Percentiles rank a stretch among this genome's conserved stretches.
These are phyloP conservation scores for Paramormyrops hopkinsi DNA, from an alignment of 2,797 vertebrate genomes.

Conservation along the genomic window DNA sequence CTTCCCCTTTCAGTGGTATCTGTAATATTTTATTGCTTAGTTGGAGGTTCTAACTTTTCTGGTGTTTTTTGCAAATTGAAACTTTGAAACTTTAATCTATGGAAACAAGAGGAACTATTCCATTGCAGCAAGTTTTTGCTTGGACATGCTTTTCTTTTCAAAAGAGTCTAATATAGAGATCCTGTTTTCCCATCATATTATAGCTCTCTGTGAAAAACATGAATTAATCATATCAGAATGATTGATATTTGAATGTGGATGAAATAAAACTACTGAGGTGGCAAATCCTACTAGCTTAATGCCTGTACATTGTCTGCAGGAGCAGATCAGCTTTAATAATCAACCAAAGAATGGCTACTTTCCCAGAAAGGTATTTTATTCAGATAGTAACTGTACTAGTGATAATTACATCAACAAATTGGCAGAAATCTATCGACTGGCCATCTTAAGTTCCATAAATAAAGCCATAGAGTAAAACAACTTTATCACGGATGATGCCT, in stretches of 20 bases:
- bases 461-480: neutral
- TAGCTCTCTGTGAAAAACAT: neutral
- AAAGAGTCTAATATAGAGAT: neutral
- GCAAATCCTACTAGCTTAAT: neutral
- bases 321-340: neutral
- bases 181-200: neutral
- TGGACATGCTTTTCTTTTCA: neutral
- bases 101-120: neutral
- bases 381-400: neutral
- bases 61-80: neutral
- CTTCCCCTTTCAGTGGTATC: neutral
- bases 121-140: neutral
- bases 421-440: neutral
- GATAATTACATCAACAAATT: neutral
- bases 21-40: neutral
- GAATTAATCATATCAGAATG: neutral
- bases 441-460: neutral
- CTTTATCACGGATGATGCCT: neutral
- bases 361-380: neutral
- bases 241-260: neutral
- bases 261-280: neutral
- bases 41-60: neutral
- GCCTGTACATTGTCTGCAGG: neutral
- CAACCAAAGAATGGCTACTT: neutral
- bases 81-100: neutral